A percentile compares a stretch with the other conserved stretches of the same genome.
Conservation (phyloP, 1,140 invertebrate genomes). For the Planococcus citri region DNA sequence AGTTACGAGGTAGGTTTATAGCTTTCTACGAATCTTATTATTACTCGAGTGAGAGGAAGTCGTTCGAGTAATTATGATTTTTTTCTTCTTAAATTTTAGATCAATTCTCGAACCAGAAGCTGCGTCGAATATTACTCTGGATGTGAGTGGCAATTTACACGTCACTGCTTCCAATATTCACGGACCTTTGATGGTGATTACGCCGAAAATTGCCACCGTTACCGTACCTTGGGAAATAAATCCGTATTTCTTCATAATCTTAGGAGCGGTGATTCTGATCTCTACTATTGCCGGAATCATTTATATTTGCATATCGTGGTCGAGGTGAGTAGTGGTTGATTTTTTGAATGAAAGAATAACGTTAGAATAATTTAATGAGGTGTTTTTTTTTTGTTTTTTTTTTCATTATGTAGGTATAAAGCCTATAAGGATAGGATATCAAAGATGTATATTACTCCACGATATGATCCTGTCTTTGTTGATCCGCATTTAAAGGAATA, state of each 20-base stretch:
- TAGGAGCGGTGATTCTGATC: constrained; percentile 74
- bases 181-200: constrained; percentile 42
- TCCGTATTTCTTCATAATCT: constrained; percentile 71
- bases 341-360: constrained; percentile 6
- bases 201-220: constrained; percentile 41
- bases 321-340: constrained; percentile 47
- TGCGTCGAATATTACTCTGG: constrained; percentile 50
- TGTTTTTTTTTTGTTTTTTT: background rate
- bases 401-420: constrained; percentile 47
- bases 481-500: constrained; percentile 69
- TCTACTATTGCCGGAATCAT: constrained; percentile 73
- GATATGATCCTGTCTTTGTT: constrained; percentile 68
- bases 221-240: constrained; percentile 50
- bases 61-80: too few species aligned
- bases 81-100: constrained; percentile 14
- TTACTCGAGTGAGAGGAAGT: too few species aligned
- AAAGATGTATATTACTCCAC: constrained; percentile 53
- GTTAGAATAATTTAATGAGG: background rate
- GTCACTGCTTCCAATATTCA: constrained; percentile 54
- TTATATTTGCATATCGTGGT: constrained; percentile 85
- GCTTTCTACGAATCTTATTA: too few species aligned
- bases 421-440: constrained; percentile 65
- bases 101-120: constrained; percentile 31
- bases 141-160: constrained; percentile 46
- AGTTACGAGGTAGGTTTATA: constrained; percentile 48